phyloP scores from a whole-genome alignment of 2,797 vertebrate genomes.

The Morelia viridis region DNA sequence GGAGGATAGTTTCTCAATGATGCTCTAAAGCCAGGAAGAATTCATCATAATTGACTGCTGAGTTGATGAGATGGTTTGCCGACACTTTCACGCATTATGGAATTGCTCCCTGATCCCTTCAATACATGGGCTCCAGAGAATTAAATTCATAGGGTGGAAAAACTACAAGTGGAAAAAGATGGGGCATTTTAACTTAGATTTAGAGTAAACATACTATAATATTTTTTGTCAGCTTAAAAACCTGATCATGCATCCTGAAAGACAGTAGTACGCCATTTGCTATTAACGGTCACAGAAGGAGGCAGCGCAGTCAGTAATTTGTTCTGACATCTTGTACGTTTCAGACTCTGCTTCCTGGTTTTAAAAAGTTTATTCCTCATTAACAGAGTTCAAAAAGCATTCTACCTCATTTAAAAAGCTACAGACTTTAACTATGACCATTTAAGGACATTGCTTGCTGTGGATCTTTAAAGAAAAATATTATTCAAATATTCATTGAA shows the following conservation, averaged over 20 bases:
- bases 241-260: background rate
- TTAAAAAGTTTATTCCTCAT: background rate
- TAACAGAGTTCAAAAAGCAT: background rate
- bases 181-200: background rate
- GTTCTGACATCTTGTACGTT: background rate
- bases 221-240: background rate
- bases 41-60: constrained; percentile 14
- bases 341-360: background rate
- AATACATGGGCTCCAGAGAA: background rate
- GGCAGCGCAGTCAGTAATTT: background rate
- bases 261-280: background rate
- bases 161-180: background rate
- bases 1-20: background rate
- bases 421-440: background rate
- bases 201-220: background rate
- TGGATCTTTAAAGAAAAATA: background rate
- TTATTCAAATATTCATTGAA: background rate
- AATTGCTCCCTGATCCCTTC: background rate
- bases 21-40: background rate
- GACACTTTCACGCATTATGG: background rate
- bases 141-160: background rate
- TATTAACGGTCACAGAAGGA: background rate
- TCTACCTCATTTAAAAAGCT: background rate
- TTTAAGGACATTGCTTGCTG: background rate
- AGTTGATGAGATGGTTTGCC: constrained; percentile 2